Conservation (phyloP, 1,140 invertebrate genomes). For the Drosophila parabipectinata region DNA sequence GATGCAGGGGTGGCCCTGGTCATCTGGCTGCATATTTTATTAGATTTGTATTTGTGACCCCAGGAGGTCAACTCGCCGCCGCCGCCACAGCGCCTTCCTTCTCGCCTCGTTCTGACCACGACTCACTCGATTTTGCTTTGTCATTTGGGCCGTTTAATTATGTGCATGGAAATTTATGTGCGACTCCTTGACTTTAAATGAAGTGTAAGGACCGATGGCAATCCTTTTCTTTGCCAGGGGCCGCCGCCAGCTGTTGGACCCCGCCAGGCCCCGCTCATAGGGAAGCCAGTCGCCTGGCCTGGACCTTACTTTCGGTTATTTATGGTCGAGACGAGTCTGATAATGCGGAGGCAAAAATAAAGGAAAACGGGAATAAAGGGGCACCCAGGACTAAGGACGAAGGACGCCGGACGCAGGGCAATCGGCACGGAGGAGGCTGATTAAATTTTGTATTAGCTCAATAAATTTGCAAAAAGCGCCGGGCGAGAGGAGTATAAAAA, state of each 20-base stretch:
- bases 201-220: conserved; percentile 73
- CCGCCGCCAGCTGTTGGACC: conserved; percentile 67
- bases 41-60: conserved; percentile 50
- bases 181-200: conserved; percentile 81
- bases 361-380: neutral
- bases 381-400: neutral
- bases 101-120: conserved; percentile 60
- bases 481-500: conserved; percentile 45
- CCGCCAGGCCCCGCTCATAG: conserved; percentile 4
- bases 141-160: conserved; percentile 79
- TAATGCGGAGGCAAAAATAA: conserved; percentile 45
- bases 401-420: neutral
- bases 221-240: conserved; percentile 47
- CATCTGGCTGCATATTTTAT: conserved; percentile 74
- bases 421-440: conserved; percentile 49
- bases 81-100: neutral
- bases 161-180: conserved; percentile 82
- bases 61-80: neutral
- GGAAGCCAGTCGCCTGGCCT: neutral
- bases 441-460: conserved; percentile 81
- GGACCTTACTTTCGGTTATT: conserved; percentile 52
- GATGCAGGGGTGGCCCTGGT: conserved; percentile 9
- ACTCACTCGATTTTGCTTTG: conserved; percentile 77
- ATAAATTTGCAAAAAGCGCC: conserved; percentile 61
- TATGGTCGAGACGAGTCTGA: conserved; percentile 68